Evolutionary conservation across 2,888 invertebrate genomes (phyloP).

Genomic region (Dysmachus trigonus): DNA sequence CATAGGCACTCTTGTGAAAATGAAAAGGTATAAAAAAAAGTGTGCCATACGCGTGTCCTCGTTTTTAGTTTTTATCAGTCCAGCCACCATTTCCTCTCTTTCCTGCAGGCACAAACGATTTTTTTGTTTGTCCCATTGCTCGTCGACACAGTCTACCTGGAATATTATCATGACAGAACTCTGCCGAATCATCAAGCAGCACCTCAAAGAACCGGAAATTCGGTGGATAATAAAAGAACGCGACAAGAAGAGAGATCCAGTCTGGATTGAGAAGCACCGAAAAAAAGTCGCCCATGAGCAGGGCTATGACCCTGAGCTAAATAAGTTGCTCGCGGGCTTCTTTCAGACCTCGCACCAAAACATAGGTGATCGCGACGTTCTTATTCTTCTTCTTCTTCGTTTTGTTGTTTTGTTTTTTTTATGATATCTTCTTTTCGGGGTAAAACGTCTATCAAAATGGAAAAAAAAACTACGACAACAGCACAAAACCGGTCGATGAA

Average conservation of each 20-base stretch:
- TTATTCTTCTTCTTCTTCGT: neutral
- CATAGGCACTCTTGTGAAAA: neutral
- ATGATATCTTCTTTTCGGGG: neutral
- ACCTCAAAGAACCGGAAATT: conserved; percentile 30
- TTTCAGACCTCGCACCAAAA: neutral
- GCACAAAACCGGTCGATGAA: conserved; percentile 19
- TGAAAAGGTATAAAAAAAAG: conserved; percentile 5
- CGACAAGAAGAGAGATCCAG: neutral
- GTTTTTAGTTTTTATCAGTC: neutral
- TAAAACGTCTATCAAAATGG: neutral
- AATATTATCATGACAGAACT: neutral
- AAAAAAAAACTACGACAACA: neutral
- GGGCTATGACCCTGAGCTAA: conserved; percentile 40
- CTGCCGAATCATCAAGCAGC: conserved; percentile 3
- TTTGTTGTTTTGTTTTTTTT: neutral
- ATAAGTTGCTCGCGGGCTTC: neutral
- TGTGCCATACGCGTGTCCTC: conserved; percentile 29
- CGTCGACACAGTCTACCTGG: neutral
- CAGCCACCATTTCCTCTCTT: neutral
- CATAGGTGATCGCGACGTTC: neutral
- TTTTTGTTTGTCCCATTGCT: neutral
- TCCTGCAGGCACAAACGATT: neutral
- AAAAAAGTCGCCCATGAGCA: conserved; percentile 21
- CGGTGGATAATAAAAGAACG: neutral
- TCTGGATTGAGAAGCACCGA: neutral